Evolutionary conservation across 2,888 invertebrate genomes (phyloP), one percentile per base, ranked within the genome.

Genomic region (Agapetus fuscipes): DNA sequence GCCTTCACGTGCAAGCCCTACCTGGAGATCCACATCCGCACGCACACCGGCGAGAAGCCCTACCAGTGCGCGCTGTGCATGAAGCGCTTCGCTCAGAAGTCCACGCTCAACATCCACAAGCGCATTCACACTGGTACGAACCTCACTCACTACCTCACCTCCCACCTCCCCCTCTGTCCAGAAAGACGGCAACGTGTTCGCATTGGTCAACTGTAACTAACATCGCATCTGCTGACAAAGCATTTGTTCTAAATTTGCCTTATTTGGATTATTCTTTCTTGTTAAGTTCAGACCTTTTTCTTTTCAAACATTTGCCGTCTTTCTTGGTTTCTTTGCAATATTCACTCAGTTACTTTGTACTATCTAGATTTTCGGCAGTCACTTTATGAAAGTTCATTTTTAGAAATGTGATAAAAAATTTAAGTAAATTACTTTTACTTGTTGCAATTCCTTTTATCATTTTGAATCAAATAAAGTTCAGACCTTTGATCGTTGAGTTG

Each of bases 11-110:
- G 73, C 66, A 73, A 72, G 66, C 72, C 72, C 58, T 73, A 73
- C 61, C 63, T 72, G 61, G 72, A 72, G 63, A 72, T 78, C 46
- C 78, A 78, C 64, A 74, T 72, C 72, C 66, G 77, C 54, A 75
- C 74, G 46, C 66, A 66, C 66, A 70, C 62, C 66, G 69, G 69
- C 54, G 71, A 71, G 62, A 62, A 67, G 44, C 71, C 71, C 52
- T 72, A 68, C 65, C 65, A 71, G 63, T 72, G 71, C 60, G 66
- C 67, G 58, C 66, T 70, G 57, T 72, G 71, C 66, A 64, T 63
- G 62, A 71, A 71, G 64, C 65, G 70, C 56, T 72, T 72, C 64
- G 68, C 71, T 54, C 71, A 71, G 66, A 71, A 71, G 61, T 71
- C 71, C 50, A 70, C 71, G 50, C 70, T 71, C 63, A 72, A 71